Conservation (phyloP, 2,888 invertebrate genomes). For the Pasiphila rectangulata region DNA sequence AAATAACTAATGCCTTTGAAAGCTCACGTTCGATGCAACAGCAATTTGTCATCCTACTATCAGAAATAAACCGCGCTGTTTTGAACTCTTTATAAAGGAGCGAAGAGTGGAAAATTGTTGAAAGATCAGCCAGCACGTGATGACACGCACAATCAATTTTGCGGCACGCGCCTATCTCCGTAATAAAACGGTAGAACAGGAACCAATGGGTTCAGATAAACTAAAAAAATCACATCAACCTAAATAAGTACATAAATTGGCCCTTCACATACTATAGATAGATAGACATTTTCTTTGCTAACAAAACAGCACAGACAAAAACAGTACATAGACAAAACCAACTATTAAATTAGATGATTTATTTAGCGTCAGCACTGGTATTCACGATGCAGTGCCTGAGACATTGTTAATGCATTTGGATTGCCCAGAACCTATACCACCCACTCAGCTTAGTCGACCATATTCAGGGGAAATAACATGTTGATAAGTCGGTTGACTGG, state of each 20-base stretch:
- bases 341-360: too few relatives aligned
- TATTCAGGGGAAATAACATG: too few relatives aligned
- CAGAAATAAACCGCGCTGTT: not conserved
- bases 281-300: too few relatives aligned
- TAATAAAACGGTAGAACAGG: conserved; percentile 51
- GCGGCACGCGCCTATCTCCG: conserved; percentile 56
- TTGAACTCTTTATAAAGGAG: conserved; percentile 13
- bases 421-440: too few relatives aligned
- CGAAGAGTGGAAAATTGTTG: conserved; percentile 14
- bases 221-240: conserved; percentile 6
- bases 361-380: too few relatives aligned
- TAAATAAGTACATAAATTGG: not conserved
- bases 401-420: too few relatives aligned
- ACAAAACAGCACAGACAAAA: too few relatives aligned
- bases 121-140: conserved; percentile 46
- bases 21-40: conserved; percentile 41
- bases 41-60: conserved; percentile 51
- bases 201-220: conserved; percentile 32
- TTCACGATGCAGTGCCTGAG: too few relatives aligned
- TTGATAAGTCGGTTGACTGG: too few relatives aligned
- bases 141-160: conserved; percentile 61
- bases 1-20: conserved; percentile 26
- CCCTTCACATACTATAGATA: too few relatives aligned
- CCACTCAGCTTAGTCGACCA: too few relatives aligned
- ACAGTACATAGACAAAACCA: too few relatives aligned